Conservation (phyloP, 2,888 invertebrate species). For the Embidobia sp. region DNA sequence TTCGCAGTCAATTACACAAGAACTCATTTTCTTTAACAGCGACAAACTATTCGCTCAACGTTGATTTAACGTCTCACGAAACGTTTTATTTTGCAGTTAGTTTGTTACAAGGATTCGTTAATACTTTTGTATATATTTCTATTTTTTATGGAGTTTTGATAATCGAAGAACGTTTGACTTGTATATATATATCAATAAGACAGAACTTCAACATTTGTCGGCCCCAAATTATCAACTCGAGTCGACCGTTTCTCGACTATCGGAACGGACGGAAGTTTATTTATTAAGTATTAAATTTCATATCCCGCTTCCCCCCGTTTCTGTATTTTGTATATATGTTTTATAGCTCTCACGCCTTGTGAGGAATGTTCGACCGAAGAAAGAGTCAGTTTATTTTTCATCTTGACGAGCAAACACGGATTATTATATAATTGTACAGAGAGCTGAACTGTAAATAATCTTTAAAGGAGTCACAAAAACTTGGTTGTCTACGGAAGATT, state of each 20-base stretch:
- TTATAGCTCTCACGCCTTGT: slow-evolving; percentile 34
- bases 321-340: slow-evolving; percentile 52
- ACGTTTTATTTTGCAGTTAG: slow-evolving; percentile 11
- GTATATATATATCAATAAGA: too few relatives aligned
- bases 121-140: slow-evolving; percentile 41
- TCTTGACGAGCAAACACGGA: neutral
- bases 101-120: slow-evolving; percentile 13
- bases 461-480: slow-evolving; percentile 18
- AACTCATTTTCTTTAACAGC: slow-evolving; percentile 15
- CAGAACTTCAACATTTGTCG: too few relatives aligned
- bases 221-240: too few relatives aligned
- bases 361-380: slow-evolving; percentile 39
- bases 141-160: neutral
- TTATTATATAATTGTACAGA: slow-evolving; percentile 49
- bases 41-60: slow-evolving; percentile 17
- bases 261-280: slow-evolving; percentile 3
- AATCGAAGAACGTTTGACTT: neutral
- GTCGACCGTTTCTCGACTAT: neutral
- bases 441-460: slow-evolving; percentile 43
- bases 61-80: slow-evolving; percentile 15
- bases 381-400: neutral
- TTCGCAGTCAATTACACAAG: slow-evolving; percentile 51
- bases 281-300: slow-evolving; percentile 35
- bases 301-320: slow-evolving; percentile 13
- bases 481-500: neutral